These are phyloP conservation scores for Lateolabrax maculatus DNA, from an alignment of 2,797 vertebrate species.

Conservation along the genomic window DNA sequence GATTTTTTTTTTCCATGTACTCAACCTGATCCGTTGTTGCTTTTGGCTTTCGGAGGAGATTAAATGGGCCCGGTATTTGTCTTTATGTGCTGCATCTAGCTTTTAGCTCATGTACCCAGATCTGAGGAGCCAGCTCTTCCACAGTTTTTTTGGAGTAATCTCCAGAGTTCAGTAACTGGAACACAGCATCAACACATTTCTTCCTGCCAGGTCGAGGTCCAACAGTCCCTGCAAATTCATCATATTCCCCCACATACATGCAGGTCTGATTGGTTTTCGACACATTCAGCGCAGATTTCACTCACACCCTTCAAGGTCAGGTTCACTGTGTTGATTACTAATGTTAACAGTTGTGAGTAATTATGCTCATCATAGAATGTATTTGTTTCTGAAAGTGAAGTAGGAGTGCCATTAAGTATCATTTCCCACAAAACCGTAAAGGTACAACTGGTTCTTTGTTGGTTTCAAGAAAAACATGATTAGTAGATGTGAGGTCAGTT, in stretches of 20 bases:
- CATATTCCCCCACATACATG: conserved; percentile 3
- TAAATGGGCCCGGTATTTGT: conserved; percentile 72
- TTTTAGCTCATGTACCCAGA: conserved; percentile 74
- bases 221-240: conserved; percentile 50
- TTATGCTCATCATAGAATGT: conserved; percentile 67
- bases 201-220: conserved; percentile 56
- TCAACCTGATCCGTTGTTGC: conserved; percentile 75
- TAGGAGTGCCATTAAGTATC: conserved; percentile 53
- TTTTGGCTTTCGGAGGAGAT: conserved; percentile 71
- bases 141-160: conserved; percentile 33
- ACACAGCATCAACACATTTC: conserved; percentile 58
- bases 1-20: conserved; percentile 61
- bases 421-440: conserved; percentile 51
- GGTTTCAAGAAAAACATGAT: conserved; percentile 45
- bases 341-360: conserved; percentile 59
- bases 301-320: conserved; percentile 43
- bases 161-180: conserved; percentile 54
- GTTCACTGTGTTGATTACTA: conserved; percentile 58
- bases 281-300: conserved; percentile 34
- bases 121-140: conserved; percentile 55
- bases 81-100: conserved; percentile 72
- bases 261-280: conserved; percentile 59
- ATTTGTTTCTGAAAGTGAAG: conserved; percentile 65
- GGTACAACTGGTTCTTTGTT: conserved; percentile 35
- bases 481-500: conserved; percentile 61